Conservation (phyloP, 1,140 invertebrate genomes). For the Venustaconcha ellipsiformis region DNA sequence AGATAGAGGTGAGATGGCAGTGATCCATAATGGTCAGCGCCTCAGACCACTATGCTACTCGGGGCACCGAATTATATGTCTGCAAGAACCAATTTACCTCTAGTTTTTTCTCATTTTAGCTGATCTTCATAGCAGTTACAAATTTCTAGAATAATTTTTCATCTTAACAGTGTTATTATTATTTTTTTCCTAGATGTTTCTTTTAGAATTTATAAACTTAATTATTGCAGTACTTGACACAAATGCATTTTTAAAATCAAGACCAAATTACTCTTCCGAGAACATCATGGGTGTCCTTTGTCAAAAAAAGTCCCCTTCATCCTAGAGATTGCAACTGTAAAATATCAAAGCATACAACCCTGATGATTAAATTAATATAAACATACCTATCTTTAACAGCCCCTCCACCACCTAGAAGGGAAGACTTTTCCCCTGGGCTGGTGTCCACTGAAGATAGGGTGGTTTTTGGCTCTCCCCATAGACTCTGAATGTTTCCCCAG, state of each 20-base stretch:
- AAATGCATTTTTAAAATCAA: not conserved
- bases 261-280: not conserved
- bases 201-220: no score
- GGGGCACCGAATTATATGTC: no score
- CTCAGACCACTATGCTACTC: no score
- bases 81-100: no score
- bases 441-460: constrained; percentile 59
- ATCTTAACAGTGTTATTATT: no score
- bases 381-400: constrained; percentile 23
- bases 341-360: not conserved
- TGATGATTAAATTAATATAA: not conserved
- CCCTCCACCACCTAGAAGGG: constrained; percentile 41
- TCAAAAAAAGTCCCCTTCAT: not conserved
- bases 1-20: no score
- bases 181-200: no score
- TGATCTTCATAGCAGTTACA: no score
- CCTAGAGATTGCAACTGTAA: not conserved
- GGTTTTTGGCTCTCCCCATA: constrained; percentile 63
- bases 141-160: no score
- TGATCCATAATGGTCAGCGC: no score
- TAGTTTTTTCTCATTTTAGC: no score
- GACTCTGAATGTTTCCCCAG: constrained; percentile 59
- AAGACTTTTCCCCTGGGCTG: constrained; percentile 63
- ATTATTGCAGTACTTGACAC: no score
- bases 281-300: not conserved